Evolutionary conservation across 2,113 vertebrate genomes (phyloP).

Genomic region (human (Homo sapiens)): DNA sequence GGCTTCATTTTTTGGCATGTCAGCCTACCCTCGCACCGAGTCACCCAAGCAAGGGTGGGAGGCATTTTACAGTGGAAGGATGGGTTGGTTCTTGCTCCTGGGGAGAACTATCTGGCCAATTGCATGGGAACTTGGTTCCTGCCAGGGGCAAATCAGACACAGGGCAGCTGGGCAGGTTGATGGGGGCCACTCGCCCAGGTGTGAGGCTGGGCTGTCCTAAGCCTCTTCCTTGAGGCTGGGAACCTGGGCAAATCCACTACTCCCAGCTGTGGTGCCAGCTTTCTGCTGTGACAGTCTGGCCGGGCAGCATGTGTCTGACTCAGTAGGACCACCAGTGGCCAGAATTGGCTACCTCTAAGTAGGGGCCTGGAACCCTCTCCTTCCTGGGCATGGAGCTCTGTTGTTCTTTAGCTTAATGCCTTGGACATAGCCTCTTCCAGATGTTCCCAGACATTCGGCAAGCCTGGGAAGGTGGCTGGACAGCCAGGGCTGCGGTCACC

Average conservation of each 20-base stretch:
- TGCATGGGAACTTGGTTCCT: neutral
- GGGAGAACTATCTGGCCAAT: neutral
- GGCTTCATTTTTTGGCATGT: conserved; percentile 33
- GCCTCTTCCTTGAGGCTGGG: neutral
- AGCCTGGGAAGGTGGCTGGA: neutral
- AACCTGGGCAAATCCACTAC: accelerated
- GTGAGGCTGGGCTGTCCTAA: neutral
- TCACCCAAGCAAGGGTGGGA: neutral
- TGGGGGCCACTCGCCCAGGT: accelerated
- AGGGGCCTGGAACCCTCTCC: neutral
- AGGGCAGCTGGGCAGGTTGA: neutral
- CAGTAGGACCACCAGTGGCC: neutral
- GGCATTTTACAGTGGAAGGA: neutral
- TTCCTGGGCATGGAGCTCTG: neutral
- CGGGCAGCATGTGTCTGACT: neutral
- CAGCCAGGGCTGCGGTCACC: neutral
- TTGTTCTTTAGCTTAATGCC: neutral
- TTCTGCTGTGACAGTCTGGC: neutral
- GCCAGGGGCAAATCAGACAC: neutral
- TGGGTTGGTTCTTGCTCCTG: neutral
- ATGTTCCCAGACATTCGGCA: neutral
- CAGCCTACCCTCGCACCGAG: neutral
- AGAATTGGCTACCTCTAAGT: neutral
- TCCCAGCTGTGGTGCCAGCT: accelerated
- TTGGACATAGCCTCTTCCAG: conserved; percentile 24